Evolutionary conservation across 2,888 invertebrate genomes (phyloP), one percentile per base, ranked within the genome.

Genomic region (Ecliptopera silaceata): DNA sequence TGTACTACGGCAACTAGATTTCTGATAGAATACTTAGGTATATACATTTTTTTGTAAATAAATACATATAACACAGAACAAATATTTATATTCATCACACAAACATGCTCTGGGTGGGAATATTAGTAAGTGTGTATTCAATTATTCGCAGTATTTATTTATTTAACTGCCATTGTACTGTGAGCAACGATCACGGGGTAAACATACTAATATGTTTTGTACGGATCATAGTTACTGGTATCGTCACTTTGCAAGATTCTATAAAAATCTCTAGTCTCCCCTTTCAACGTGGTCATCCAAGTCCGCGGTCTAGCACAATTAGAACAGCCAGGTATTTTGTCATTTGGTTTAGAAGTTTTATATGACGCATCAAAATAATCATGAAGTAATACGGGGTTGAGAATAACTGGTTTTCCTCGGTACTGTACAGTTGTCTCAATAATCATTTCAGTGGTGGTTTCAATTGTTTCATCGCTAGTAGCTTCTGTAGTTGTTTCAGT

Each of bases 261-360:
- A 47, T 64, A 78, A 41, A 82, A 80, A 53, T 83, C 84, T 62
- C 82, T 71, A 0, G 77, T 80, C 69, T 82, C 81, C 1, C 81
- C 82, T 42, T 66, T 74, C 2, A 29, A 53, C 6, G 81, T 82
- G 0, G 82, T 82, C 1, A 46, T 46, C 81, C 80, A 83, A 0
- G 75, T 65, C 2, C 12, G 10, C 8, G 77, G 79, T 55, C 72
- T 66, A 15, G 12, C 6, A 11, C 57, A 57, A 38, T 44, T 31
- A 2, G 20, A 1, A 36, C 51, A 38, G 42, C 20, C n/a, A 29
- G 26, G 29, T 10, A 11, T 11, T 18, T n/a, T 2, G 5, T 17
- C 20, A 20, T 20, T 8, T 22, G 22, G 8, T 20, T 20, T 6
- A 4, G 10, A n/a, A 4, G 10, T 4, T 36, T 6, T 20, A 15